Base-by-base conservation (phyloP, 2,797 vertebrate species). In the Pitangus sulphuratus region DNA sequence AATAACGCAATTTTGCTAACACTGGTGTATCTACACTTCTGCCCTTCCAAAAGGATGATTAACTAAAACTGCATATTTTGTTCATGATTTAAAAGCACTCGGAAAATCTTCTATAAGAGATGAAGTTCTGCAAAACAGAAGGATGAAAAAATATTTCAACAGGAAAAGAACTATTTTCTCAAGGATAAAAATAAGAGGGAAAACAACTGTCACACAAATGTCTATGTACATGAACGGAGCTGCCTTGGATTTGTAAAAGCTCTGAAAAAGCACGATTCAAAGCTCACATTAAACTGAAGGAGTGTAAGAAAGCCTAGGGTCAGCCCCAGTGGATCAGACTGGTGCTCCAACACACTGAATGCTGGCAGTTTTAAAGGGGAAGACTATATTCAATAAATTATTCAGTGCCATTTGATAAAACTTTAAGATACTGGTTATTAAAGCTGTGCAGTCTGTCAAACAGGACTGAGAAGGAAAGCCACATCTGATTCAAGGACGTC, bases 61-160 rank as follows among this genome's bases (percentile, higher is more conserved):
- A 80, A 66, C 13, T 90, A 56, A 74, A 91, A 70, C 9, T 66
- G 21, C 42, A 50, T 6, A 3, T 39, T 96, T 81, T 74, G 33
- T 50, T 80, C 76, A 50, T 71, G 24, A 64, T 90, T 91, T 53
- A 84, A 76, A 90, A 84, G 19, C 18, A 14, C 40, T 79, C 15
- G 28, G 33, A 5, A 11, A 45, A 65, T 71, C 53, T 42, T 37
- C 50, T 65, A 6, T 56, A 64, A 42, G 35, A 47, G 61, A 20
- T 12, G 6, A 39, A 37, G 22, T 53, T 84, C 69, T 69, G 25
- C 31, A 76, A 54, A 84, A 79, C 39, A 58, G 84, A 84, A 89
- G 51, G 18, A 57, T 51, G 39, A 61, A 61, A 61, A 54, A 80
- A 35, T 4, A 45, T 14, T 91, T 87, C 21, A 47, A n/a, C 6